phyloP scores from a whole-genome alignment of 2,113 vertebrate genomes.

The Oreochromis spilurus region DNA sequence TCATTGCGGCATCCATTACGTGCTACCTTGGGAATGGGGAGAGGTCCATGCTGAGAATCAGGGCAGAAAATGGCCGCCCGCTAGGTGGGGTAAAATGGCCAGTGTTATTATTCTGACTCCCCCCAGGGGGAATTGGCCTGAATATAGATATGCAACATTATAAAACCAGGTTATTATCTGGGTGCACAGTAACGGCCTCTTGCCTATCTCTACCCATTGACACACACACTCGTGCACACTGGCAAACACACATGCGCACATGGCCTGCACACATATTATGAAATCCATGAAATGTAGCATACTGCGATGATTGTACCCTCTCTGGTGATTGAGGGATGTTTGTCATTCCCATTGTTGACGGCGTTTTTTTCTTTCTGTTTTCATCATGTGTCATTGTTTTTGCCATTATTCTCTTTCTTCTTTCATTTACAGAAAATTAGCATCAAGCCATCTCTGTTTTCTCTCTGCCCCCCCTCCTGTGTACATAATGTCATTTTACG shows the following conservation, averaged over 20 bases:
- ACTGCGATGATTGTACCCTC: conserved; percentile 43
- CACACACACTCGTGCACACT: conserved; percentile 31
- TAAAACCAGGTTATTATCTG: conserved; percentile 75
- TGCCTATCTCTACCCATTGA: conserved; percentile 52
- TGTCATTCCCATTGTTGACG: conserved; percentile 1
- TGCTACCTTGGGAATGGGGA: conserved; percentile 71
- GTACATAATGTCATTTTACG: conserved; percentile 45
- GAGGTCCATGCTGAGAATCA: conserved; percentile 69
- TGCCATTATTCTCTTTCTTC: conserved; percentile 15
- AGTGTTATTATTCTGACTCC: conserved; percentile 69
- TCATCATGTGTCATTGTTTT: conserved; percentile 33
- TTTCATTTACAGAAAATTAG: conserved; percentile 47
- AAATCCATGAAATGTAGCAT: conserved; percentile 29
- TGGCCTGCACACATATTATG: conserved; percentile 16
- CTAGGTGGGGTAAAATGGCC: conserved; percentile 70
- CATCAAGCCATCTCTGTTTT: neutral
- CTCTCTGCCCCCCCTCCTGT: neutral
- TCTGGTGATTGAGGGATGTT: conserved; percentile 46
- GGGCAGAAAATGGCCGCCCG: conserved; percentile 71
- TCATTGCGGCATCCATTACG: conserved; percentile 73
- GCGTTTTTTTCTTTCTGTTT: conserved; percentile 6
- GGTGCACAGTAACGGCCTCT: conserved; percentile 71
- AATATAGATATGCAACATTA: conserved; percentile 78
- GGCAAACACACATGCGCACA: conserved; percentile 22
- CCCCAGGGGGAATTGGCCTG: conserved; percentile 73